Percentiles rank a stretch among this genome's conserved stretches.
Conservation (phyloP, 2,113 vertebrate species). For the Sterna hirundo region DNA sequence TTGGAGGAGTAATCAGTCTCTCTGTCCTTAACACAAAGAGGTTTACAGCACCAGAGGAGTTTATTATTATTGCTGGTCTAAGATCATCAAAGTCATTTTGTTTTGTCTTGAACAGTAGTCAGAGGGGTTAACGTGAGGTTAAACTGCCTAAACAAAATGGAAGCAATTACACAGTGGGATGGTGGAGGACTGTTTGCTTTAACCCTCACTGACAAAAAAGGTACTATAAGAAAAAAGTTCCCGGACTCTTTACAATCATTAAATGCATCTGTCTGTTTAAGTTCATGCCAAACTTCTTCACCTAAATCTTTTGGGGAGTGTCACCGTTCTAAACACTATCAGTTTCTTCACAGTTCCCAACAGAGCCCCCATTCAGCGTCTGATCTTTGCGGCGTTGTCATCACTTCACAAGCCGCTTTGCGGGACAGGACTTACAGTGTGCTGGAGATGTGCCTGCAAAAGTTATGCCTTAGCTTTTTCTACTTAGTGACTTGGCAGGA, state of each 20-base stretch:
- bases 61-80: constrained; percentile 75
- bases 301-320: background rate
- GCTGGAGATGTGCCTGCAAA: background rate
- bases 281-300: background rate
- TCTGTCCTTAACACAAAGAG: constrained; percentile 63
- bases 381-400: background rate
- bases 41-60: constrained; percentile 67
- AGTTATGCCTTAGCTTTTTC: background rate
- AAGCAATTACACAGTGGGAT: constrained; percentile 76
- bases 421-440: background rate
- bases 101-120: constrained; percentile 75
- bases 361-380: background rate
- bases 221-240: background rate
- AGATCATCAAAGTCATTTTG: constrained; percentile 72
- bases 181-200: constrained; percentile 39
- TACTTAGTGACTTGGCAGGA: background rate
- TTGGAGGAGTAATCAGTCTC: constrained; percentile 62
- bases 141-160: constrained; percentile 79
- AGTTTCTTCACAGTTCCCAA: background rate
- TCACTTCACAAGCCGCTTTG: background rate
- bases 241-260: background rate
- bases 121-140: constrained; percentile 76
- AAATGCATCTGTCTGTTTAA: constrained; percentile 4
- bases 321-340: background rate
- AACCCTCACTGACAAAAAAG: constrained; percentile 39